Percentiles rank a stretch among this genome's conserved stretches.
Conservation (phyloP, 2,888 invertebrate genomes). For the Eilema griseolum region DNA sequence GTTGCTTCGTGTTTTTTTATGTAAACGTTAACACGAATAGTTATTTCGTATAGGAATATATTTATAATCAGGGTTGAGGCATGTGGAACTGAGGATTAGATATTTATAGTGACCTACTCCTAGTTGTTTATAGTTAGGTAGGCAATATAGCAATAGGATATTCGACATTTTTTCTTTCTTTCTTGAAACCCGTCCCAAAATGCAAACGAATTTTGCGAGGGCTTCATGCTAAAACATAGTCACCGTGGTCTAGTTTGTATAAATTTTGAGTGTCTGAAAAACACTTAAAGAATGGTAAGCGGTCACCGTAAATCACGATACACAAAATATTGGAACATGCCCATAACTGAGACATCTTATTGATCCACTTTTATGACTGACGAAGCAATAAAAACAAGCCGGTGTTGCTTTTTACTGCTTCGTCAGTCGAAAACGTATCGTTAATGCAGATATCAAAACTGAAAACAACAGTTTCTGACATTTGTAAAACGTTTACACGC, state of each 20-base stretch:
- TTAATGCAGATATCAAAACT: not conserved
- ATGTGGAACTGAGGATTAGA: not conserved
- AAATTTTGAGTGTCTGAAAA: too few relatives aligned
- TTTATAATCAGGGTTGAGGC: not conserved
- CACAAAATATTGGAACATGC: too few relatives aligned
- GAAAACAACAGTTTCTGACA: conserved; percentile 1
- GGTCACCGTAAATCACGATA: too few relatives aligned
- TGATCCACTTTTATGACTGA: too few relatives aligned
- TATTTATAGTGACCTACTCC: not conserved
- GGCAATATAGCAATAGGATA: not conserved
- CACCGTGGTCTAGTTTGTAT: too few relatives aligned
- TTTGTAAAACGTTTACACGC: conserved; percentile 17
- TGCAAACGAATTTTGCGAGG: too few relatives aligned
- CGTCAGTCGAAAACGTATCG: not conserved
- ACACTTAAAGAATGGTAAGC: too few relatives aligned
- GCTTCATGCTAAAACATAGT: too few relatives aligned
- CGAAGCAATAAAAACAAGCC: not conserved
- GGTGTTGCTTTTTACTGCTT: not conserved
- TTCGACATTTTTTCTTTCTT: not conserved
- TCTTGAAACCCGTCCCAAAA: too few relatives aligned
- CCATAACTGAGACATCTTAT: too few relatives aligned
- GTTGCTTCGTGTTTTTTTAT: conserved; percentile 16
- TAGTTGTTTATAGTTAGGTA: not conserved
- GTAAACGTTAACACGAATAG: not conserved
- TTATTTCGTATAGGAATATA: not conserved